Evolutionary conservation across 2,888 invertebrate species (phyloP), one percentile per base, ranked within the genome.

Genomic region (Polyploca ridens): DNA sequence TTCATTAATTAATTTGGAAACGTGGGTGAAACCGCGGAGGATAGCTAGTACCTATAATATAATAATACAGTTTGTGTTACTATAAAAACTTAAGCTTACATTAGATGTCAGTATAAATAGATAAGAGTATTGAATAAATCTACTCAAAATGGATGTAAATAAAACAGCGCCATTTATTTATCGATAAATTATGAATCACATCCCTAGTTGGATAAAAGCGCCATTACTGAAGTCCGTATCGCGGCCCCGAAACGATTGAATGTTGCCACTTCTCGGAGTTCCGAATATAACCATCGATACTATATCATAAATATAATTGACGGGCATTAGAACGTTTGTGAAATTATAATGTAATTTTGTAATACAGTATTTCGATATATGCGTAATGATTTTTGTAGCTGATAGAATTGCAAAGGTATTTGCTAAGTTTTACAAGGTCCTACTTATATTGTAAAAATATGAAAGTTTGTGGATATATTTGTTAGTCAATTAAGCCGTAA

Each of bases 131-230:
- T 27, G 1, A 27, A 27, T 27, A 1, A 27, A 27, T 27, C 27
- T 27, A 27, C 27, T 27, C 27, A 27, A 27, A 27, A 27, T 27
- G 27, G 27, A 27, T 27, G 27, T 27, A 27, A 27, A 7, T 4
- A 49, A 5, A 49, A 49, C 13, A 13, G 13, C 5, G 41, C 41
- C 13, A 5, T 41, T 41, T 41, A 41, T 67, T 61, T 14, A 46
- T 58, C 65, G 62, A 64, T 65, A 10, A 63, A 41, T 62, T 64
- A 49, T 19, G 60, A 58, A 27, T 59, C 41, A 61, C 83, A 75
- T 71, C 83, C 64, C 83, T 85, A 75, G 67, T 71, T 73, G 77
- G 81, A 84, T 88, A 86, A 86, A 84, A 79, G 73, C 78, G 68
- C 80, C 79, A 85, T 84, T 84, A 84, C 72, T 69, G 75, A 72